Evolutionary conservation across 1,140 invertebrate genomes (phyloP), one percentile per base, ranked within the genome.

Genomic region (Drosophila sucinea): DNA sequence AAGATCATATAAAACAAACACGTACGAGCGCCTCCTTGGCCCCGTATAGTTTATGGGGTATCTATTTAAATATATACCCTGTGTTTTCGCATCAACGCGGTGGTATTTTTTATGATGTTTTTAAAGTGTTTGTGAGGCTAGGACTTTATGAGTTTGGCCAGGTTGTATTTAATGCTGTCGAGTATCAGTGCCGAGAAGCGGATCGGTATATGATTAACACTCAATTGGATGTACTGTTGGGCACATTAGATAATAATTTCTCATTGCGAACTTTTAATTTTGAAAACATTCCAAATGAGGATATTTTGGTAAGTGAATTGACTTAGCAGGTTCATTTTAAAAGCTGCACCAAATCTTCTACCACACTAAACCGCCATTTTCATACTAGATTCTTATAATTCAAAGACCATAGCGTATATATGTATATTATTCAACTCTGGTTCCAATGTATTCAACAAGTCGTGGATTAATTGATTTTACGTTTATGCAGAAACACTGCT

Each of bases 141-240:
- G 87, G 90, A 4, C 67, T 90, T 6, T 91, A 79, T 41, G 77
- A 90, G 40, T 91, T 91, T 27, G 81, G 60, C 0, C 47, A 83
- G 41, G 68, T 90, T 0, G 63, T 91, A 2, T 91, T 85, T 5
- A 29, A 35, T 0, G 25, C 70, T 29, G 33, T 91, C 3, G 40
- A 76, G 44, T 4, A 55, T 5, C 29, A 72, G 17, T 79, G 77
- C 29, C 40, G 17, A 1, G 73, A 75, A 4, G 23, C 72, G 1
- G 75, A 90, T 11, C 57, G 67, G 1, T 91, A 91, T 76, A 63
- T 86, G 63, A 62, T 90, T 2, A 63, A 29, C 0, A 73, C 74
- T 0, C 83, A 85, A 30, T 35, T 90, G 54, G 62, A 35, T 6
- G 40, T 90, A 1, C 7, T 91, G 5, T 62, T 70, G 0, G 60